phyloP scores from a whole-genome alignment of 2,797 vertebrate species.

The Chelon auratus region DNA sequence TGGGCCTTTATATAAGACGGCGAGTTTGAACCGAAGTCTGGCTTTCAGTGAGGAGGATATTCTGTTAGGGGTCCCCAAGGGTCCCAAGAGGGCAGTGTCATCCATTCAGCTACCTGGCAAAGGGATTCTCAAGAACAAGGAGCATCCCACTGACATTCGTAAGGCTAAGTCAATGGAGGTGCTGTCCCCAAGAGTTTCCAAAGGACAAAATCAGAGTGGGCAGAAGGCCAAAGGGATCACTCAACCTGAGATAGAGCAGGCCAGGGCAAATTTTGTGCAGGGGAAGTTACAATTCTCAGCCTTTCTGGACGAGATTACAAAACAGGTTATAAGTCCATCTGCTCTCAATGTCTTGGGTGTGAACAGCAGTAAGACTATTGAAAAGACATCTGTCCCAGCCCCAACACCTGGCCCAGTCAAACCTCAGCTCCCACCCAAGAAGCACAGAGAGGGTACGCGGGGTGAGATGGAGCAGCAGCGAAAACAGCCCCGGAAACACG shows the following conservation, averaged over 20 bases:
- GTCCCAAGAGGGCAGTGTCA: conserved; percentile 78
- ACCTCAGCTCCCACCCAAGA: conserved; percentile 79
- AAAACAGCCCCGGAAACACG: conserved; percentile 52
- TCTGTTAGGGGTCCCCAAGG: conserved; percentile 62
- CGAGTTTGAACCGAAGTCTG: conserved; percentile 79
- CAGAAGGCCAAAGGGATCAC: conserved; percentile 57
- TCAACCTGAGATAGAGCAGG: conserved; percentile 53
- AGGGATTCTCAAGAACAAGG: conserved; percentile 86
- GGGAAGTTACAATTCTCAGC: conserved; percentile 88
- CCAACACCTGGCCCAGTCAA: conserved; percentile 51
- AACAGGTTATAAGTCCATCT: conserved; percentile 86
- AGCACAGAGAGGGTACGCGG: conserved; percentile 43
- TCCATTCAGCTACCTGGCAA: conserved; percentile 80
- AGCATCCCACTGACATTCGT: conserved; percentile 73
- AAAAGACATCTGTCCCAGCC: conserved; percentile 23
- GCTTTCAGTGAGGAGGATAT: conserved; percentile 77
- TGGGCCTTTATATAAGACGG: conserved; percentile 77
- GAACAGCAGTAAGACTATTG: conserved; percentile 49
- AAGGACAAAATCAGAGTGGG: conserved; percentile 45
- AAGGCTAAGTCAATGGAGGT: conserved; percentile 88
- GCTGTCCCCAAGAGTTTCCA: conserved; percentile 77
- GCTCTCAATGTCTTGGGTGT: conserved; percentile 82
- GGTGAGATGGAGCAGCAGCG: conserved; percentile 47
- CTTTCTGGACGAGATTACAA: conserved; percentile 89
- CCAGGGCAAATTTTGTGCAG: conserved; percentile 73